Conservation (phyloP, 2,113 vertebrate species). For the Spheniscus mendiculus region DNA sequence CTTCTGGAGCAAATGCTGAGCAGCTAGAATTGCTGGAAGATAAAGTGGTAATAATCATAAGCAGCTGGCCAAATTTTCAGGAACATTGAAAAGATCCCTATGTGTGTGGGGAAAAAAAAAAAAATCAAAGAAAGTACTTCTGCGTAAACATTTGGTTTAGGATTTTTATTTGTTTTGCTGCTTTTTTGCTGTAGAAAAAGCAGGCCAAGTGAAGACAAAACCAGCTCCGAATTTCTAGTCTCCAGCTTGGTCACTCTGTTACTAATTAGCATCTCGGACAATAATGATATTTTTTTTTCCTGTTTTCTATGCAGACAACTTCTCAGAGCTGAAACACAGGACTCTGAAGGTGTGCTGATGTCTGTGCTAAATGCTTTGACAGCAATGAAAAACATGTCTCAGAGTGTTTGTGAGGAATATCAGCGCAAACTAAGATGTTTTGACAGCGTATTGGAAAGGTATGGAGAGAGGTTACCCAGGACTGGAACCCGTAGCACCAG, state of each 20-base stretch:
- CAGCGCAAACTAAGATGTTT: not conserved
- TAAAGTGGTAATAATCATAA: not conserved
- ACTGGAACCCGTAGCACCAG: not conserved
- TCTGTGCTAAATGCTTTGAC: not conserved
- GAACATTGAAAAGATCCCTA: not conserved
- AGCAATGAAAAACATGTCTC: not conserved
- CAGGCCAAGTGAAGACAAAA: not conserved
- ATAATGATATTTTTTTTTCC: not conserved
- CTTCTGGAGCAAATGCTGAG: not conserved
- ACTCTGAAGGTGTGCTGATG: not conserved
- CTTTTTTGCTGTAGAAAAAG: not conserved
- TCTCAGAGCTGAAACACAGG: not conserved
- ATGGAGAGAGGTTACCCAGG: not conserved
- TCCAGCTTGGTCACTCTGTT: not conserved
- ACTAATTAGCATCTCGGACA: not conserved
- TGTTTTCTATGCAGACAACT: not conserved
- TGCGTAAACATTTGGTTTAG: not conserved
- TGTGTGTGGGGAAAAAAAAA: too few species aligned
- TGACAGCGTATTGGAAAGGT: not conserved
- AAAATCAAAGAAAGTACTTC: not conserved
- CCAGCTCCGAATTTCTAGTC: not conserved
- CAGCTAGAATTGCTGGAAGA: not conserved
- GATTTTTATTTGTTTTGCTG: not conserved
- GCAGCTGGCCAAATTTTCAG: not conserved
- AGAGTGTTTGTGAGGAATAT: not conserved